Percentiles rank a stretch among this genome's conserved stretches.
These are phyloP conservation scores for Aradophagus sp. DNA, from an alignment of 1,140 invertebrate species.

Conservation along the genomic window DNA sequence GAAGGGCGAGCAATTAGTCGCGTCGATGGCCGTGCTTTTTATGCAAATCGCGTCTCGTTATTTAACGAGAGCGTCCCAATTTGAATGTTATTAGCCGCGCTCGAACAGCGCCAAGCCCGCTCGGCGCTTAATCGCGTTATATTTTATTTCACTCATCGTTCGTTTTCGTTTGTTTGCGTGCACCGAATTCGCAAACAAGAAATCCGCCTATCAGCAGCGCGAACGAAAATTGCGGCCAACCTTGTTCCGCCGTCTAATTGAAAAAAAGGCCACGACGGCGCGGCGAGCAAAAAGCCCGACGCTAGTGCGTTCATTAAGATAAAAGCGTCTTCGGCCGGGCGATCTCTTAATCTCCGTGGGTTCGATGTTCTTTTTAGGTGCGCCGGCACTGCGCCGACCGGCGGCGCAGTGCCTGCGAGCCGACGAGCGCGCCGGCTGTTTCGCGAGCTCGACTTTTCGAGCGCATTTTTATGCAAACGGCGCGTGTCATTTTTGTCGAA, in stretches of 20 bases:
- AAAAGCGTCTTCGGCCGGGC: slow-evolving; percentile 46
- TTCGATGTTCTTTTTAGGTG: slow-evolving; percentile 60
- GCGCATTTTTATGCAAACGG: too few relatives aligned
- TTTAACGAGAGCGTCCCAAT: slow-evolving; percentile 11
- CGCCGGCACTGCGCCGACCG: slow-evolving; percentile 39
- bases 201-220: slow-evolving; percentile 42
- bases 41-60: slow-evolving; percentile 33
- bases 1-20: slow-evolving; percentile 11
- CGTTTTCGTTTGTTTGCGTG: slow-evolving; percentile 7
- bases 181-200: slow-evolving; percentile 48
- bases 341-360: slow-evolving; percentile 57
- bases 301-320: slow-evolving; percentile 61
- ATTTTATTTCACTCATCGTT: slow-evolving; percentile 3
- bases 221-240: slow-evolving; percentile 25
- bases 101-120: too few relatives aligned
- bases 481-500: too few relatives aligned
- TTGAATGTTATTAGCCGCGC: slow-evolving; percentile 21
- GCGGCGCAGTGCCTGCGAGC: neutral
- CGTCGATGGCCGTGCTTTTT: slow-evolving; percentile 11
- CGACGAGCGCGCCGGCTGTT: neutral
- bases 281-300: slow-evolving; percentile 24
- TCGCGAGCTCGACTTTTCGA: too few relatives aligned
- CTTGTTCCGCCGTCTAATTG: slow-evolving; percentile 46
- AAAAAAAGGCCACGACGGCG: slow-evolving; percentile 34
- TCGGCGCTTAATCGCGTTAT: neutral